Evolutionary conservation across 1,140 invertebrate genomes (phyloP).

Genomic region (Cheumatopsyche charites): DNA sequence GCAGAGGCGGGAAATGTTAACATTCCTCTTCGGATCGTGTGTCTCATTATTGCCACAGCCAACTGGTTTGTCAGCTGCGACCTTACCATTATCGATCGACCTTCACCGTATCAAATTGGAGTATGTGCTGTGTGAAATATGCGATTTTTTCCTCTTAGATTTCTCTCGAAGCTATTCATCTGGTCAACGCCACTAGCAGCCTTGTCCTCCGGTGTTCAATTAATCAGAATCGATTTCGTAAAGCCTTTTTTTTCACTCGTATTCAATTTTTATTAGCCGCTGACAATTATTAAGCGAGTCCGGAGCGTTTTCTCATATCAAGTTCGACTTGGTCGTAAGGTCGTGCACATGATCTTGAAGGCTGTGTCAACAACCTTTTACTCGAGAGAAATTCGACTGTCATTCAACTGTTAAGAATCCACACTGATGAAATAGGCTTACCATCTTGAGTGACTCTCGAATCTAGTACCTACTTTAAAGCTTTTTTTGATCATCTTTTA

Average conservation of each 20-base stretch:
- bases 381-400: not conserved
- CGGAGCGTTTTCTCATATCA: slow-evolving; percentile 5
- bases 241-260: not conserved
- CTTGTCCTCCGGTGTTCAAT: slow-evolving; percentile 27
- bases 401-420: not conserved
- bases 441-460: too few species aligned
- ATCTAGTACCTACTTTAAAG: too few species aligned
- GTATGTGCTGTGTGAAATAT: not conserved
- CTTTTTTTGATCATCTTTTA: too few species aligned
- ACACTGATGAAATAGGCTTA: too few species aligned
- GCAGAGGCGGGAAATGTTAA: not conserved
- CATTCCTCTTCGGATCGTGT: not conserved
- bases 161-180: too few species aligned
- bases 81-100: slow-evolving; percentile 7
- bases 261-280: not conserved
- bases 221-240: slow-evolving; percentile 23
- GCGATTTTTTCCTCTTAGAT: too few species aligned
- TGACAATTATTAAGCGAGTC: not conserved
- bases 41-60: not conserved
- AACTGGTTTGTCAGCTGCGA: slow-evolving; percentile 16
- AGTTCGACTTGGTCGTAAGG: slow-evolving; percentile 10
- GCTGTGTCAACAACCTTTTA: slow-evolving; percentile 24
- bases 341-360: slow-evolving; percentile 22
- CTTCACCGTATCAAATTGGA: slow-evolving; percentile 18
- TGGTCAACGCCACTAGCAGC: not conserved